A percentile compares a stretch with the other conserved stretches of the same genome.
Conservation (phyloP, 2,888 invertebrate genomes). For the Eurytoma adleriae region DNA sequence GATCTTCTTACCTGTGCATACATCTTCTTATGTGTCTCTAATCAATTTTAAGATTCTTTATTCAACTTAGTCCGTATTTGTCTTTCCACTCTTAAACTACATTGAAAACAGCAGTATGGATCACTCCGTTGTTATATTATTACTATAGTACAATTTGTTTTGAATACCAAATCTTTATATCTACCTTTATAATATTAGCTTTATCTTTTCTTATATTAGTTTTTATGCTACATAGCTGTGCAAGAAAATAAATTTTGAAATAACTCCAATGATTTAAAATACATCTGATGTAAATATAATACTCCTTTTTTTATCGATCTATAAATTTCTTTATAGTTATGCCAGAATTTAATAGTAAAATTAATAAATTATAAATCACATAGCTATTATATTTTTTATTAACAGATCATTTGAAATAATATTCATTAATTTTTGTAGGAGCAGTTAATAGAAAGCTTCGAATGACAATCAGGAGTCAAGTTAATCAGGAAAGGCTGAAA, state of each 20-base stretch:
- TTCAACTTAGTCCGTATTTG: too few species aligned
- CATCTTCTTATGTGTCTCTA: too few species aligned
- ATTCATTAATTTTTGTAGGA: slow-evolving; percentile 5
- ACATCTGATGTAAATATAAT: slow-evolving; percentile 11
- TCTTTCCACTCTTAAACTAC: too few species aligned
- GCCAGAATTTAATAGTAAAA: background rate
- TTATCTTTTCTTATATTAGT: background rate
- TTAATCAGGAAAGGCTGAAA: slow-evolving; percentile 40
- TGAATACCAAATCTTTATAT: background rate
- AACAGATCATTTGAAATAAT: background rate
- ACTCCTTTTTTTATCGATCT: background rate
- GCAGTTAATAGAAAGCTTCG: slow-evolving; percentile 40
- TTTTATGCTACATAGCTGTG: background rate
- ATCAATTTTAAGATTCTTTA: too few species aligned
- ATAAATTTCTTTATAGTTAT: background rate
- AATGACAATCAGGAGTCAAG: slow-evolving; percentile 51
- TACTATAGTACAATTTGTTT: too few species aligned
- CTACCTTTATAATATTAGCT: background rate
- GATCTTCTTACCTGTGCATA: too few species aligned
- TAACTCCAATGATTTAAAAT: slow-evolving; percentile 23
- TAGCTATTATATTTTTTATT: background rate
- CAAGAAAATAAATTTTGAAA: slow-evolving; percentile 30
- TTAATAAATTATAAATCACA: background rate
- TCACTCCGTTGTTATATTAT: too few species aligned
- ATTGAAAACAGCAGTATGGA: too few species aligned